Base-by-base conservation (phyloP, 2,113 vertebrate species). In the Hirundichthys speculiger region DNA sequence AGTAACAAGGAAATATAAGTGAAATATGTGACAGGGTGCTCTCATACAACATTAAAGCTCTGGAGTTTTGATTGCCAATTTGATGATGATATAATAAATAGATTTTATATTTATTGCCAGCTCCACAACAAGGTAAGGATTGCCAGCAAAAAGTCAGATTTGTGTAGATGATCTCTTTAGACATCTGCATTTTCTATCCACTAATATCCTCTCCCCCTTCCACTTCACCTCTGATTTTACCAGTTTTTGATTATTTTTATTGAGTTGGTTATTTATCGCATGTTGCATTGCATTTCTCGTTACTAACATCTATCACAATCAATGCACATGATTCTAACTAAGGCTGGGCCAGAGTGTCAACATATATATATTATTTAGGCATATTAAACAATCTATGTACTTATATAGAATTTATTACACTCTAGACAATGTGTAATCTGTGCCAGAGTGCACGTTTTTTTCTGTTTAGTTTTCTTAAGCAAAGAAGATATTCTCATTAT, bases 281-380 rank as follows among this genome's bases (percentile, higher is more conserved):
- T 66, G 85, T 52, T 69, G 67, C 73, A 64, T 82, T 75, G 67
- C 74, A 72, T 76, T 72, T 81, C 19, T 60, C 24, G 4, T 25
- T 5, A 53, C n/a, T 57, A 64, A 64, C 38, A 47, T 55, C 50
- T 68, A 54, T 38, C 64, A 56, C 38, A 58, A 25, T 70, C 39
- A 48, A 56, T 77, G 30, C 80, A 83, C 76, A 75, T 86, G 83
- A 74, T 75, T 85, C 24, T 65, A 64, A 75, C 38, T 64, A 77
- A 77, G 63, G 65, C 77, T 85, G 71, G 69, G 38, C 30, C 21
- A 7, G 24, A 20, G 14, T 46, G 9, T 22, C 4, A 20, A 45
- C 11, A 18, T 19, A 45, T 19, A 24, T 21, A 13, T 4, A 0
- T 48, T 22, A 18, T 45, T 9, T 45, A 16, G 5, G 15, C 16